phyloP scores from a whole-genome alignment of 2,797 vertebrate genomes.

The Cirrhinus mrigala region DNA sequence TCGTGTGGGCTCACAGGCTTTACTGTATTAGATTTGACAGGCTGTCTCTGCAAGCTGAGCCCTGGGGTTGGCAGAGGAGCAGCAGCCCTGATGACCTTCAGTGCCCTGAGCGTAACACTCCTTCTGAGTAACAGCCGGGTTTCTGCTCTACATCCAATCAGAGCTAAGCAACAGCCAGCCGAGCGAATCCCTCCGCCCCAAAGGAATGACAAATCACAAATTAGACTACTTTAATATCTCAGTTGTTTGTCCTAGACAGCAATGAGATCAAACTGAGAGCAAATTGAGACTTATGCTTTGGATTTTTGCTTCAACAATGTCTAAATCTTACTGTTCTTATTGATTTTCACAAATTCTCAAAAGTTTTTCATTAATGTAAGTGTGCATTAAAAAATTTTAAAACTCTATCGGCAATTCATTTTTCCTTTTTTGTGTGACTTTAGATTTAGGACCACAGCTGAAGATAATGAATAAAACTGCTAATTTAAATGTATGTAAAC shows the following conservation, averaged over 20 bases:
- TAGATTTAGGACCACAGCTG: background rate
- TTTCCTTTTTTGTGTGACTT: too few relatives aligned
- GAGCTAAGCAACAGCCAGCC: conserved; percentile 6
- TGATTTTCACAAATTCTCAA: too few relatives aligned
- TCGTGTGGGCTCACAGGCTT: conserved; percentile 16
- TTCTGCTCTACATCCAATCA: conserved; percentile 12
- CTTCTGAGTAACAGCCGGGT: background rate
- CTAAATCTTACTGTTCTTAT: background rate
- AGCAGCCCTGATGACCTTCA: conserved; percentile 5
- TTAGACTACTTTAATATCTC: background rate
- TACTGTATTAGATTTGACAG: conserved; percentile 41
- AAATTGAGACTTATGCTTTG: background rate
- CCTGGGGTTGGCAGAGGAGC: conserved; percentile 36
- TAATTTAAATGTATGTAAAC: conserved; percentile 9
- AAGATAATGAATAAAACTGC: background rate
- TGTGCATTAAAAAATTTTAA: too few relatives aligned
- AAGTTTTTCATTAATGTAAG: too few relatives aligned
- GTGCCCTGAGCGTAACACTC: conserved; percentile 37
- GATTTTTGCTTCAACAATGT: background rate
- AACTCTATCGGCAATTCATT: too few relatives aligned
- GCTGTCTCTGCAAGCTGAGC: conserved; percentile 40
- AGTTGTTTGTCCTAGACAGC: background rate
- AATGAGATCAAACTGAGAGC: background rate
- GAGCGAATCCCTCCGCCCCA: background rate
- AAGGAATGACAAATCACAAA: background rate